phyloP scores from a whole-genome alignment of 30 jellyfish, hydroid and myxozoan genomes.

The Hydractinia echinata region DNA sequence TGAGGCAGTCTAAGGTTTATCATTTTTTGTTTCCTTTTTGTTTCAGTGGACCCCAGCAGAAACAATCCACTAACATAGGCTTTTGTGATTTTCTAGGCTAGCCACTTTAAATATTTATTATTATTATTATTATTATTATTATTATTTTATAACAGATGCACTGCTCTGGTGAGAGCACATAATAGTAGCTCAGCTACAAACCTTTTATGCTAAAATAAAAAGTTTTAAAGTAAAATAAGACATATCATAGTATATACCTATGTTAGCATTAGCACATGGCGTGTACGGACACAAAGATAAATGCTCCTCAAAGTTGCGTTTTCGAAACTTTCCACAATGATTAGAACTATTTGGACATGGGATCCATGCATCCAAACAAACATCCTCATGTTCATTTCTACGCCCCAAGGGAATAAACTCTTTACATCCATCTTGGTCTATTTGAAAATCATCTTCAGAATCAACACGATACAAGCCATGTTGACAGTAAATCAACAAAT shows the following conservation, averaged over 20 bases:
- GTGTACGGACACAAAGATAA: slow-evolving; percentile 41
- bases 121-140: too few relatives aligned
- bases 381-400: slow-evolving; percentile 66
- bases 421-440: slow-evolving; percentile 74
- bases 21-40: too few relatives aligned
- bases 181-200: too few relatives aligned
- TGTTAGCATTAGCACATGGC: slow-evolving; percentile 38
- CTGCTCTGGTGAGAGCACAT: too few relatives aligned
- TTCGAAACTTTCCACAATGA: slow-evolving; percentile 80
- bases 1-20: too few relatives aligned
- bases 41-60: too few relatives aligned
- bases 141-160: too few relatives aligned
- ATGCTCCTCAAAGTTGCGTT: slow-evolving; percentile 59
- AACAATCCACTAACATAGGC: too few relatives aligned
- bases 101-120: too few relatives aligned
- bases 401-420: slow-evolving; percentile 47
- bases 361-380: slow-evolving; percentile 60
- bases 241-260: slow-evolving; percentile 32
- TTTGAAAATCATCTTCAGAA: slow-evolving; percentile 72
- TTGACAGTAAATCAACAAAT: slow-evolving; percentile 61
- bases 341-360: slow-evolving; percentile 92
- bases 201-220: too few relatives aligned
- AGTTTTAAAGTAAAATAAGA: too few relatives aligned
- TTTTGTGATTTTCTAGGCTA: too few relatives aligned
- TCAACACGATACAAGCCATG: slow-evolving; percentile 63